Evolutionary conservation across 2,113 vertebrate species (phyloP), one percentile per base, ranked within the genome.

Genomic region (Amphiprion percula): DNA sequence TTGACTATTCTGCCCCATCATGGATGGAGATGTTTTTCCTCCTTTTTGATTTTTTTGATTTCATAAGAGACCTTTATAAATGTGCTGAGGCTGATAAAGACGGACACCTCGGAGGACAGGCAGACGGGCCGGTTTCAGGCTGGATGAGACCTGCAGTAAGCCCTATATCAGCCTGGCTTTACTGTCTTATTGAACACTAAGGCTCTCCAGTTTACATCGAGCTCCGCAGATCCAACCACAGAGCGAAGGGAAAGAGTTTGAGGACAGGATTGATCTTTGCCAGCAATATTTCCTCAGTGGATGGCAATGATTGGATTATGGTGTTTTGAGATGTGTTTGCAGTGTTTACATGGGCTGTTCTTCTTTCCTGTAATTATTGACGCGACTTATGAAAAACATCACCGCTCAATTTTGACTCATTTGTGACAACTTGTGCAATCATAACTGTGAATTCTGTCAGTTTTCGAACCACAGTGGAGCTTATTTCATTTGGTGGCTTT

Each of bases 31-130:
- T 75, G 74, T 80, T 83, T 83, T 85, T 59, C 24, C 65, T 68
- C 41, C 60, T 75, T 19, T 21, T 21, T 21, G 21, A 21, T 21
- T 21, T 21, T 52, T 84, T 71, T 81, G 59, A 76, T 90, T 91
- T 93, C 79, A 90, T 91, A 83, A 90, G 81, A 89, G 80, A 90
- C 74, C 86, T 90, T 93, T 93, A 79, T 89, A 85, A 88, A 90
- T 84, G 83, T 84, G 77, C 67, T 60, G 68, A 80, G 66, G 62
- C 54, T 62, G 79, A 86, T 74, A 33, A 39, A 74, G 68, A 76
- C 79, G 67, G 83, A 81, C 64, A 26, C 16, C 14, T 23, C 47
- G 67, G 56, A 30, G 68, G 66, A 73, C 74, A 68, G 87, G 59
- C 73, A 56, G 79, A 77, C 80, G 28, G 70, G 47, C 80, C 80